Base-by-base conservation (phyloP, 2,797 vertebrate species). In the Schizopygopsis malacanthus region DNA sequence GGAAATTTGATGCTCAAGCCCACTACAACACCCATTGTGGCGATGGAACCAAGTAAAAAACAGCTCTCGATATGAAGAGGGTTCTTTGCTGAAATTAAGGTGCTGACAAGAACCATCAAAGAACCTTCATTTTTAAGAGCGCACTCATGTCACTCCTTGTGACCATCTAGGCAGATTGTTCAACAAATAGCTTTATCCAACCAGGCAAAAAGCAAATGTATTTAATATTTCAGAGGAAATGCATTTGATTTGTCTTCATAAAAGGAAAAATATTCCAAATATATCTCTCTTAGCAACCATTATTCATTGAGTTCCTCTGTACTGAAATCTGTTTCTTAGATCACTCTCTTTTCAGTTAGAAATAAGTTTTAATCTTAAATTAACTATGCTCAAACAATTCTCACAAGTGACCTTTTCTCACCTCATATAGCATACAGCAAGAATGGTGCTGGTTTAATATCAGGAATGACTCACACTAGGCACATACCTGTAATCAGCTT, bases 401-500 rank as follows among this genome's bases (percentile, higher is more conserved):
- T 83, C 75, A 75, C 33, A 39, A n/a, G 22, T 50, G 37, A 12
- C 41, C 11, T 50, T 71, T 83, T 54, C 18, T 79, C 25, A 65
- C 54, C 56, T 67, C 50, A 65, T 71, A 28, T 25, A 15, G n/a
- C 50, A 22, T 33, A 54, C 79, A 80, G 77, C 71, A 78, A 77
- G 45, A 54, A 33, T 28, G 15, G 69, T 6, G 77, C 47, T 52
- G 59, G 72, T 78, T 88, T 45, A 50, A 39, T 45, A 72, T 75
- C 33, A 37, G 56, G 43, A 79, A 65, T 79, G 47, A 67, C 45
- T 13, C 50, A 28, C 67, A 28, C 4, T 10, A 16, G 11, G 18
- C 54, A 50, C 67, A 69, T 20, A 50, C 56, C 82, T 67, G 56
- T 70, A 79, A 87, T 71, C 75, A 85, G 67, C 50, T 87, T 87